Base-by-base conservation (phyloP, 2,797 vertebrate species). In the Phrynocephalus guinanensis region DNA sequence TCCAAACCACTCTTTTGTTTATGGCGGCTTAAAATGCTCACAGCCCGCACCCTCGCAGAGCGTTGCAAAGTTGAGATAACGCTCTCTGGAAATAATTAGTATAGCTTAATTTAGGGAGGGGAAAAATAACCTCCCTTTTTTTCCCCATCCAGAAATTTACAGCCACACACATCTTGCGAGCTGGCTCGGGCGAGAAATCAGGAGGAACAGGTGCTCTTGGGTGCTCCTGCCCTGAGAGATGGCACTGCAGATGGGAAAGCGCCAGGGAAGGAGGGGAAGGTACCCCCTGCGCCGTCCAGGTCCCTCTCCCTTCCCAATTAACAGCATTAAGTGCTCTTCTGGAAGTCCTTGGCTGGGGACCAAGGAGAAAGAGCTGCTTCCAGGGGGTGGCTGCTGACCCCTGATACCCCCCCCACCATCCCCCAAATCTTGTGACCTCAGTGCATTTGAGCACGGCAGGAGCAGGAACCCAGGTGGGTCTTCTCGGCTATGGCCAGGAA, bases 1-100 rank as follows among this genome's bases (percentile, higher is more conserved):
- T 94, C 95, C 93, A 92, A 93, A 95, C 95, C 92, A 89, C 93
- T 90, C 95, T 92, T 96, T 95, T 95, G 95, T 96, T 95, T 96
- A 94, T 92, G 91, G 91, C 94, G 79, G 89, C 92, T 95, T 94
- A 90, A 93, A 91, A 94, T 80, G 86, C 94, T 96, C 83, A 86
- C 92, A 48, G 87, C 91, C 89, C 82, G 89, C 92, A 92, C 91
- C 93, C 93, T 93, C 86, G 84, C 94, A 93, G 93, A 93, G 91
- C 91, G 90, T 94, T 93, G 94, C 93, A 94, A 83, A 79, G 88
- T 50, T 87, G 94, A 95, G 92, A 93, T 92, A 95, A 95, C 93
- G 93, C 94, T 50, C 88, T 83, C 84, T 79, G 94, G 91, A 95
- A 94, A 94, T 93, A 91, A 93, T 94, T 92, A 93, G 93, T 93